phyloP scores from a whole-genome alignment of 2,113 vertebrate genomes.

The Xenopus borealis region DNA sequence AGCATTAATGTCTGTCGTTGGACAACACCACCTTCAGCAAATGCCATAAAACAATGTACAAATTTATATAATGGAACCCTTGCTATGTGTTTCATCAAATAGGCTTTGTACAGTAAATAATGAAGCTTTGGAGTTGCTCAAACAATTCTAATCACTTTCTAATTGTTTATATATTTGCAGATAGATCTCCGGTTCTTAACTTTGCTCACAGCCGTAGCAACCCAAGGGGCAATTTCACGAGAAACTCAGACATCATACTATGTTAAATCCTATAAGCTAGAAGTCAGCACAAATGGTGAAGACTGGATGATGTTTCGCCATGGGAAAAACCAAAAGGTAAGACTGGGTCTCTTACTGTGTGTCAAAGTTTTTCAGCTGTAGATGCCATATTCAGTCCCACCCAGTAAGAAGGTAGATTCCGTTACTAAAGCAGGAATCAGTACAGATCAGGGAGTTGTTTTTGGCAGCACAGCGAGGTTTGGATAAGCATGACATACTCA shows the following conservation, averaged over 20 bases:
- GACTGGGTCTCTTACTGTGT: not conserved
- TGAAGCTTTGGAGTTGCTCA: not conserved
- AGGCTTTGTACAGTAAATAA: not conserved
- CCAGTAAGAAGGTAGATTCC: no score
- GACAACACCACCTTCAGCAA: no score
- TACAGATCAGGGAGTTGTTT: no score
- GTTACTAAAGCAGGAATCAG: no score
- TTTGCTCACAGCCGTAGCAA: constrained; percentile 88
- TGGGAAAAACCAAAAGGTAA: constrained; percentile 96
- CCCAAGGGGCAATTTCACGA: constrained; percentile 90
- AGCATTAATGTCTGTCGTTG: no score
- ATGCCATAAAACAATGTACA: no score
- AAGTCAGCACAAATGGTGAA: constrained; percentile 96
- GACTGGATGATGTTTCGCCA: constrained; percentile 98
- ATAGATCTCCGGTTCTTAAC: constrained; percentile 94
- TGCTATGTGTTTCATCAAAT: no score
- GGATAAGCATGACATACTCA: not conserved
- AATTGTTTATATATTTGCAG: constrained; percentile 56
- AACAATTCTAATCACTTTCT: not conserved
- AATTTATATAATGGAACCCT: no score
- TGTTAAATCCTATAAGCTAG: constrained; percentile 91
- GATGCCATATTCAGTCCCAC: no score
- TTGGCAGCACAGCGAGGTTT: not conserved
- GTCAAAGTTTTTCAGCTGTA: no score
- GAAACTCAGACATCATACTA: constrained; percentile 91